Percentiles rank a stretch among this genome's conserved stretches.
Evolutionary conservation across 2,113 vertebrate genomes (phyloP).

Genomic region (Gambusia affinis): DNA sequence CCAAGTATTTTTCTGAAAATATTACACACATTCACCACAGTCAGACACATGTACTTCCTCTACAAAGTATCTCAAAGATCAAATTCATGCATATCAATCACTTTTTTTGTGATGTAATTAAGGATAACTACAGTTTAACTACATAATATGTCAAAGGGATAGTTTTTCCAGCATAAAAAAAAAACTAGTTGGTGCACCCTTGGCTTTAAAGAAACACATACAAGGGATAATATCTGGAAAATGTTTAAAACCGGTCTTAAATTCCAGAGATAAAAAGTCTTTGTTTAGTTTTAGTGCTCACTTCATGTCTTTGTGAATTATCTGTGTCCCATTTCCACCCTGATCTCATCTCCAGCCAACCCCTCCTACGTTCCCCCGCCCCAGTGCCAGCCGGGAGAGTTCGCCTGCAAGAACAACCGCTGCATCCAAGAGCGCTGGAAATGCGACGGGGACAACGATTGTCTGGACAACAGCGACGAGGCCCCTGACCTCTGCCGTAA

Average conservation of each 20-base stretch:
- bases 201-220: not conserved
- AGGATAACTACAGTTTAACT: not conserved
- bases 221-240: not conserved
- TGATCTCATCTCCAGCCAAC: conserved; percentile 83
- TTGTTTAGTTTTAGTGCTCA: conserved; percentile 35
- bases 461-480: conserved; percentile 97
- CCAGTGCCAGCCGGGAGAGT: conserved; percentile 95
- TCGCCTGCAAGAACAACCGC: conserved; percentile 97
- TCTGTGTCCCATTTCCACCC: conserved; percentile 49
- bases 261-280: conserved; percentile 24
- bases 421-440: conserved; percentile 99
- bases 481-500: conserved; percentile 93
- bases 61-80: not conserved
- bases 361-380: conserved; percentile 95
- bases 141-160: not conserved
- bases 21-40: not conserved
- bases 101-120: not conserved
- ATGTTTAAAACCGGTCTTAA: conserved; percentile 32
- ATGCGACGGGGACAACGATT: conserved; percentile 97
- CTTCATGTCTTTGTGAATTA: conserved; percentile 31
- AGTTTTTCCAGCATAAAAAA: too few species aligned
- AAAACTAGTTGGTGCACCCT: not conserved
- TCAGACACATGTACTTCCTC: not conserved
- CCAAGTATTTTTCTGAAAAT: conserved; percentile 5
- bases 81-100: not conserved